Evolutionary conservation across 2,113 vertebrate genomes (phyloP).

Genomic region (Rhabdornis inornatus): DNA sequence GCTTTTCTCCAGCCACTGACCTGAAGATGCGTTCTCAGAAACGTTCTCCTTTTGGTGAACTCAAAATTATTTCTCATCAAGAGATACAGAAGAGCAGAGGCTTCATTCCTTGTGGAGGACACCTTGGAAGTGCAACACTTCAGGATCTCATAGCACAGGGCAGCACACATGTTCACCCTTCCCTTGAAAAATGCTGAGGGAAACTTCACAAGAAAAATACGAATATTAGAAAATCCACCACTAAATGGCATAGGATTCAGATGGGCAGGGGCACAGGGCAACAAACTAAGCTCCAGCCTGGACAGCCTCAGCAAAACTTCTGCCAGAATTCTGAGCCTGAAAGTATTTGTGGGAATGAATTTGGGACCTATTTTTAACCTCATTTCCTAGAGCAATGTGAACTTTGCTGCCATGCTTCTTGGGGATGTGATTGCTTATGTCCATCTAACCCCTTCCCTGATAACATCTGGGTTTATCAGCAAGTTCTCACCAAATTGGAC

Average conservation of each 20-base stretch:
- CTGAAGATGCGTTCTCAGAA: constrained; percentile 94
- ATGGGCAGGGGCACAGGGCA: not conserved
- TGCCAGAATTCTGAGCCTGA: not conserved
- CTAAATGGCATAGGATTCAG: not conserved
- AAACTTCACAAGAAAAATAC: constrained; percentile 77
- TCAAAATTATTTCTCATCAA: constrained; percentile 98
- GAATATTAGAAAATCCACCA: not conserved
- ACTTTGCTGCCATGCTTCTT: not conserved
- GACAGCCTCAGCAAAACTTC: not conserved
- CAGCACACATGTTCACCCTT: constrained; percentile 89
- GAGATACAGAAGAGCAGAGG: constrained; percentile 92
- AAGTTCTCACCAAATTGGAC: not conserved
- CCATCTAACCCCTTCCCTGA: not conserved
- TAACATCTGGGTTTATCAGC: not conserved
- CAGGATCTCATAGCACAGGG: constrained; percentile 93
- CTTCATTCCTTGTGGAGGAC: constrained; percentile 85
- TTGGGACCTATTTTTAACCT: not conserved
- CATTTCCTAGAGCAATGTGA: not conserved
- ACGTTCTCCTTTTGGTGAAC: constrained; percentile 92
- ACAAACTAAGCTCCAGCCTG: not conserved
- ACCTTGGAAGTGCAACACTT: constrained; percentile 96
- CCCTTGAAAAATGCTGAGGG: constrained; percentile 92
- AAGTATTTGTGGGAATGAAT: not conserved
- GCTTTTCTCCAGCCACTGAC: constrained; percentile 68
- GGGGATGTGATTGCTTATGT: not conserved